Conservation (phyloP, 2,113 vertebrate species). For the Chloroceryle aenea region DNA sequence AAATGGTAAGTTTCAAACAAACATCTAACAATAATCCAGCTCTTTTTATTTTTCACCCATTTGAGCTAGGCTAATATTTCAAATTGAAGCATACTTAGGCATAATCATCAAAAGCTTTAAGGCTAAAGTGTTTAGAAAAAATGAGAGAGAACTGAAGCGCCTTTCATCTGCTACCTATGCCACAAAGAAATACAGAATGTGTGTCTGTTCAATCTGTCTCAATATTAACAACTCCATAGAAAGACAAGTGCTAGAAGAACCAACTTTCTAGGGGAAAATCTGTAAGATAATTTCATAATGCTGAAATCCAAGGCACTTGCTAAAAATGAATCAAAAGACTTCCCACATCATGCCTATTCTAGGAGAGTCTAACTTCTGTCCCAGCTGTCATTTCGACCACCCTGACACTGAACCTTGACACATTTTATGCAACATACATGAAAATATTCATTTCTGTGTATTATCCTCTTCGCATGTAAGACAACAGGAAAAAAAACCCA, state of each 20-base stretch:
- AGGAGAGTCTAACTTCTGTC: not conserved
- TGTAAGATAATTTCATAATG: not conserved
- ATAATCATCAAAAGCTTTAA: not conserved
- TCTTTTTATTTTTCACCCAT: not conserved
- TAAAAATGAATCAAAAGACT: not conserved
- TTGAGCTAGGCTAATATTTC: not conserved
- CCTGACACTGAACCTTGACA: not conserved
- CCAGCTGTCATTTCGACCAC: not conserved
- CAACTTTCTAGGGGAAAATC: not conserved
- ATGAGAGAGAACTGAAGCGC: not conserved
- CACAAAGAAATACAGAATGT: not conserved
- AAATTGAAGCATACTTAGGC: not conserved
- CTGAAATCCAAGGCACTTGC: not conserved
- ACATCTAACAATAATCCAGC: not conserved
- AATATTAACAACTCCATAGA: not conserved
- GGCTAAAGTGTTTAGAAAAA: not conserved
- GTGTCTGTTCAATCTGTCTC: not conserved
- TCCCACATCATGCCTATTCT: not conserved
- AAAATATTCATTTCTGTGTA: not conserved
- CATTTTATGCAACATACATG: not conserved
- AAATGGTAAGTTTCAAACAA: conserved; percentile 74
- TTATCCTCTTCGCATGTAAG: not conserved
- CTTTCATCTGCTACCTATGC: not conserved
- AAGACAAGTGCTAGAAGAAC: not conserved
- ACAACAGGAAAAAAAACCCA: not conserved